Percentiles rank a stretch among this genome's conserved stretches.
phyloP scores from a whole-genome alignment of 2,888 invertebrate genomes.

The Hedya salicella region DNA sequence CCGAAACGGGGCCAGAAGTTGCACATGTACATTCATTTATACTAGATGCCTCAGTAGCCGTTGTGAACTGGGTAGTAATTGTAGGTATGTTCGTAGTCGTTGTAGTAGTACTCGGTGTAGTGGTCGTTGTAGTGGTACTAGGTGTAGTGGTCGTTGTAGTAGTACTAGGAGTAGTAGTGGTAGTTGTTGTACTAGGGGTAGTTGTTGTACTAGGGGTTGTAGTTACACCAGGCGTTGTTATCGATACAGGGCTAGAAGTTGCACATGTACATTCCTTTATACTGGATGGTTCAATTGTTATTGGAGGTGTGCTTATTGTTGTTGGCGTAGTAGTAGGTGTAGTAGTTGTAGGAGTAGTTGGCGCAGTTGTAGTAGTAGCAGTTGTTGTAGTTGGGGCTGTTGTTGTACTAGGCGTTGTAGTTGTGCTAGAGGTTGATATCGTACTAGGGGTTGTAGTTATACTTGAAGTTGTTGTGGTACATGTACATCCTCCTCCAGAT shows the following conservation, averaged over 20 bases:
- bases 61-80: not conserved
- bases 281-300: not conserved
- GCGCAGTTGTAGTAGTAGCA: constrained; percentile 8
- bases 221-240: too few relatives aligned
- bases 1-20: too few relatives aligned
- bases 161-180: constrained; percentile 18
- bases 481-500: not conserved
- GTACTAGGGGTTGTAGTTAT: not conserved
- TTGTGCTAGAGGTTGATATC: not conserved
- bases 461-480: not conserved
- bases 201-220: not conserved
- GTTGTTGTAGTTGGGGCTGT: constrained; percentile 20
- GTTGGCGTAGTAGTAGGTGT: constrained; percentile 14
- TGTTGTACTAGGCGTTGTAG: constrained; percentile 1
- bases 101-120: constrained; percentile 13
- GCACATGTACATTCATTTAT: constrained; percentile 14
- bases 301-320: constrained; percentile 14
- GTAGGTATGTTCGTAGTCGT: constrained; percentile 18
- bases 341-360: constrained; percentile 37
- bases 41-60: not conserved
- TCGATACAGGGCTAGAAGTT: too few relatives aligned
- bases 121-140: constrained; percentile 37
- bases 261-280: constrained; percentile 13
- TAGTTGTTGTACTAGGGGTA: constrained; percentile 19
- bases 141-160: not conserved